These are phyloP conservation scores for Habropoda laboriosa DNA, from an alignment of 1,140 invertebrate genomes.

Conservation along the genomic window DNA sequence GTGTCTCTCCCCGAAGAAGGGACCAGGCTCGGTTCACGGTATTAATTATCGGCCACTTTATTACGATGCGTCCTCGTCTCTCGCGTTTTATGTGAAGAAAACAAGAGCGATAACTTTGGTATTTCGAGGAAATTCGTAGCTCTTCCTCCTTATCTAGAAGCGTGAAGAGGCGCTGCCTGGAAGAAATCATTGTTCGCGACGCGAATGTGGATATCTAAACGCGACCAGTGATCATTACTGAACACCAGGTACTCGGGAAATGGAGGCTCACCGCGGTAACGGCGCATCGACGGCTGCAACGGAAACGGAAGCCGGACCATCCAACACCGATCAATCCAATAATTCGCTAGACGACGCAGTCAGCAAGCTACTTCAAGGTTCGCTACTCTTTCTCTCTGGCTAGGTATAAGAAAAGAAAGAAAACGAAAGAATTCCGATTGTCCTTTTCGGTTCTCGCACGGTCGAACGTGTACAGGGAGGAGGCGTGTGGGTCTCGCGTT, in stretches of 20 bases:
- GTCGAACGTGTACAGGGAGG: neutral
- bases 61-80: conserved; percentile 8
- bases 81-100: conserved; percentile 17
- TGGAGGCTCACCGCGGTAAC: conserved; percentile 65
- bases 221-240: conserved; percentile 21
- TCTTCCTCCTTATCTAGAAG: neutral
- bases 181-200: neutral
- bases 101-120: neutral
- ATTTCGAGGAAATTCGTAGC: conserved; percentile 8
- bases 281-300: conserved; percentile 43
- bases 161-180: too few species aligned
- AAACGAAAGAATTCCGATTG: neutral
- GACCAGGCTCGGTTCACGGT: conserved; percentile 25
- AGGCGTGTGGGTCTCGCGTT: conserved; percentile 4
- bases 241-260: too few species aligned
- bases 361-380: conserved; percentile 79
- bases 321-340: conserved; percentile 61
- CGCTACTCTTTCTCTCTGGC: neutral
- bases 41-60: conserved; percentile 53
- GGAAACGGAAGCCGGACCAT: conserved; percentile 71
- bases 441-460: conserved; percentile 19
- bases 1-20: neutral
- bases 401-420: too few species aligned
- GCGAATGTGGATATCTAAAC: conserved; percentile 31
- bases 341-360: conserved; percentile 79